Evolutionary conservation across 2,888 invertebrate genomes (phyloP), one percentile per base, ranked within the genome.

Genomic region (Parnassius smintheus): DNA sequence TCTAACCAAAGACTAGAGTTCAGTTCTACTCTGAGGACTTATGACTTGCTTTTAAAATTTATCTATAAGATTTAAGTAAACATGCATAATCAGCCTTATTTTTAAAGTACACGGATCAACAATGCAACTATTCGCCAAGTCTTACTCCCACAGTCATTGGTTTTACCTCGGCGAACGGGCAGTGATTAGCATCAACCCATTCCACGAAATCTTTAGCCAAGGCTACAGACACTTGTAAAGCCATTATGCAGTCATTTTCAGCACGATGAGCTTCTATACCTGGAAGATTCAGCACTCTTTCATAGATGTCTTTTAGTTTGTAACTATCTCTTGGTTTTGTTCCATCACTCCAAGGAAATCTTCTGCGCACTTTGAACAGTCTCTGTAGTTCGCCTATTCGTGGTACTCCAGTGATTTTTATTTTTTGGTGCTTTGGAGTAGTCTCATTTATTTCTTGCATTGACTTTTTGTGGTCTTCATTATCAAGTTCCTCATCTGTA

Each of bases 171-270:
- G 75, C 67, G 66, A 90, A 88, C 3, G 66, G 66, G 3, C 72
- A 68, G 64, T 76, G 68, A 60, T 91, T 85, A 0, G 74, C 52
- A 51, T 86, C 88, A 0, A 85, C 75, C 93, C 94, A 95, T 2
- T 92, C 75, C 0, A 94, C 78, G 83, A 96, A 95, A 42, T 90
- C 79, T 8, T 92, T 76, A 0, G 91, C 91, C 22, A 93, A 78
- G 11, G 85, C 86, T 1, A 92, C 89, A 2, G 94, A 92, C 68
- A 94, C 92, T 69, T 93, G 92, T 45, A 95, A 78, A 12, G 95
- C 83, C 81, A 93, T 91, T 0, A 92, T 69, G 13, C 94, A 95
- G 80, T 96, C 96, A 52, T 85, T 92, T 75, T 96, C 96, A 1
- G 96, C 95, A 53, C 90, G 86, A 75, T 96, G 96, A 1, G 92